Evolutionary conservation across 2,113 vertebrate genomes (phyloP).

Genomic region (Sinocyclocheilus anshuiensis): DNA sequence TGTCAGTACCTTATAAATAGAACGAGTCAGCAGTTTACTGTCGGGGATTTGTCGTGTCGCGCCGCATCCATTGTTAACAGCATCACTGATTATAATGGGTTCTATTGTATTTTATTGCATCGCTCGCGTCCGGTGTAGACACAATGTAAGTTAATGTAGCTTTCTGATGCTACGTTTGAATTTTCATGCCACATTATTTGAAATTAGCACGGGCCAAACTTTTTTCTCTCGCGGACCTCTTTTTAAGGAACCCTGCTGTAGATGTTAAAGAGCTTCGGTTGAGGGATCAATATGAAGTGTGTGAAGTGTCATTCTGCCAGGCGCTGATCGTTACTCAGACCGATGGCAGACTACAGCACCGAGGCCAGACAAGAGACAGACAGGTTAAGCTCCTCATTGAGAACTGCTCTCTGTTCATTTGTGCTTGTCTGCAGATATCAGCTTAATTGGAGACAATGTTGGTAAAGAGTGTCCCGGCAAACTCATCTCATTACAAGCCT

Average conservation of each 20-base stretch:
- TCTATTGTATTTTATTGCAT: no score
- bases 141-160: no score
- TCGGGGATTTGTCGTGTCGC: no score
- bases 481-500: not conserved
- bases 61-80: no score
- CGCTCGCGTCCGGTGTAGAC: no score
- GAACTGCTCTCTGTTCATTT: slow-evolving; percentile 12
- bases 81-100: no score
- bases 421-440: slow-evolving; percentile 14
- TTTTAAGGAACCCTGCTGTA: not conserved
- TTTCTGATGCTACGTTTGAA: no score
- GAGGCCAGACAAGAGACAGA: slow-evolving; percentile 5
- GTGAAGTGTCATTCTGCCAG: slow-evolving; percentile 7
- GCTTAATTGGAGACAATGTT: slow-evolving; percentile 10
- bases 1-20: no score
- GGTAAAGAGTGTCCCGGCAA: not conserved
- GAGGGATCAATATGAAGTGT: not conserved
- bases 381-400: slow-evolving; percentile 37
- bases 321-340: slow-evolving; percentile 19
- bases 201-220: no score
- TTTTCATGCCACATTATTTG: no score
- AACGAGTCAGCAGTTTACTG: no score
- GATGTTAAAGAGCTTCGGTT: not conserved
- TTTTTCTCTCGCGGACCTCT: no score
- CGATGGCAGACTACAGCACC: slow-evolving; percentile 16